Evolutionary conservation across 2,888 invertebrate species (phyloP).

Genomic region (Euclidia mi): DNA sequence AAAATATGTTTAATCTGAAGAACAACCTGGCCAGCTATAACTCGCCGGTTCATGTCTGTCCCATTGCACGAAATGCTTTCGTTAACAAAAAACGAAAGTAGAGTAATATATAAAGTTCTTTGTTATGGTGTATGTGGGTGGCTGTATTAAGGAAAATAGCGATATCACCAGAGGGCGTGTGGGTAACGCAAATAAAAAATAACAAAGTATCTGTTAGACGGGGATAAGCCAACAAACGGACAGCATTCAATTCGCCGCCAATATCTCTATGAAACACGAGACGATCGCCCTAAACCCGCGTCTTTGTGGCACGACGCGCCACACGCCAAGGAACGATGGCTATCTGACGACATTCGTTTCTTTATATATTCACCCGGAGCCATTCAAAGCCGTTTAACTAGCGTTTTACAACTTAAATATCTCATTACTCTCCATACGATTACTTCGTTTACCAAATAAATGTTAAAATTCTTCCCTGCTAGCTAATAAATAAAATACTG

Average conservation of each 20-base stretch:
- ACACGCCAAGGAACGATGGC: constrained; percentile 58
- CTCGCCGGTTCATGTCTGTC: constrained; percentile 32
- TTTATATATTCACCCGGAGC: constrained; percentile 54
- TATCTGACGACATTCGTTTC: constrained; percentile 52
- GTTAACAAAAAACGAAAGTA: constrained; percentile 57
- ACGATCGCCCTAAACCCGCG: constrained; percentile 74
- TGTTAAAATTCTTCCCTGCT: constrained; percentile 51
- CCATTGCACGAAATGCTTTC: constrained; percentile 52
- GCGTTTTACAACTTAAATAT: constrained; percentile 12
- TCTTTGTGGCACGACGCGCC: constrained; percentile 65
- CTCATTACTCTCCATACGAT: neutral
- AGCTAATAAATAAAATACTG: constrained; percentile 40
- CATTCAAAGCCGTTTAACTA: constrained; percentile 21
- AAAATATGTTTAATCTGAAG: no score
- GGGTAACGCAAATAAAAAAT: constrained; percentile 69
- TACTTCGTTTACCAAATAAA: constrained; percentile 30
- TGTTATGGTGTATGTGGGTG: constrained; percentile 58
- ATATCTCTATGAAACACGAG: constrained; percentile 77
- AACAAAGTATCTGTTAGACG: constrained; percentile 77
- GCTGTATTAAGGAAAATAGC: constrained; percentile 69
- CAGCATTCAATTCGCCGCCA: constrained; percentile 80
- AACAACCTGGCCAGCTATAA: constrained; percentile 18
- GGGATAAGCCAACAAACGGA: constrained; percentile 80
- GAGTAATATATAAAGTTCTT: constrained; percentile 64
- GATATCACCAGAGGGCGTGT: constrained; percentile 66